Conservation (phyloP, 2,888 invertebrate species). For the Ectemnius continuus region DNA sequence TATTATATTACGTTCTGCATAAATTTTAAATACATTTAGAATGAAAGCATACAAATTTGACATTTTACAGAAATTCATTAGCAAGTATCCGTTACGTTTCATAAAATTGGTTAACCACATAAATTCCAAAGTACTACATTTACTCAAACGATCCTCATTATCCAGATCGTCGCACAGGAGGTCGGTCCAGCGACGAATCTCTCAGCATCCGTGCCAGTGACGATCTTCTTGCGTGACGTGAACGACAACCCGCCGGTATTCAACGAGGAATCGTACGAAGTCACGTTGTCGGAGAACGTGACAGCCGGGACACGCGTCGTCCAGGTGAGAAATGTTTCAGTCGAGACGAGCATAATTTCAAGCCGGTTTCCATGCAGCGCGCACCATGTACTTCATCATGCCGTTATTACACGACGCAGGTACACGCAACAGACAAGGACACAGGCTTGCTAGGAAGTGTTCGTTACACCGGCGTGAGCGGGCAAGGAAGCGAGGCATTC, state of each 20-base stretch:
- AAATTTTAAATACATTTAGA: no score
- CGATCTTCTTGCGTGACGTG: slow-evolving; percentile 89
- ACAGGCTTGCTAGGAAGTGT: slow-evolving; percentile 88
- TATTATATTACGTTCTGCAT: no score
- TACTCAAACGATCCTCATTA: neutral
- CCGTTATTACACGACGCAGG: slow-evolving; percentile 70
- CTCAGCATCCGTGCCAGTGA: slow-evolving; percentile 86
- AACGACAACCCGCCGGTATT: slow-evolving; percentile 95
- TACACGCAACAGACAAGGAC: slow-evolving; percentile 91
- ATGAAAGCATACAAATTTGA: neutral
- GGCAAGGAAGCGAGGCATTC: slow-evolving; percentile 88
- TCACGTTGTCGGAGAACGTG: slow-evolving; percentile 89
- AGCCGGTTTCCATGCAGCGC: no score
- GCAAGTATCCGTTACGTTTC: neutral
- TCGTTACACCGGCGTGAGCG: slow-evolving; percentile 87
- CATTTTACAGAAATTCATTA: neutral
- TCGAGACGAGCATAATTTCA: no score
- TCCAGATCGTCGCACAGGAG: slow-evolving; percentile 89
- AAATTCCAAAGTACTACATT: neutral
- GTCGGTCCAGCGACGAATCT: slow-evolving; percentile 87
- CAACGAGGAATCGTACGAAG: slow-evolving; percentile 85
- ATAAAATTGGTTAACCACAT: neutral
- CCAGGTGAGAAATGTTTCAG: slow-evolving; percentile 76
- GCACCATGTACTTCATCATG: neutral
- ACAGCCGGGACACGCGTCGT: slow-evolving; percentile 86